Evolutionary conservation across 1,140 invertebrate species (phyloP).

Genomic region (Olivierus martensii): DNA sequence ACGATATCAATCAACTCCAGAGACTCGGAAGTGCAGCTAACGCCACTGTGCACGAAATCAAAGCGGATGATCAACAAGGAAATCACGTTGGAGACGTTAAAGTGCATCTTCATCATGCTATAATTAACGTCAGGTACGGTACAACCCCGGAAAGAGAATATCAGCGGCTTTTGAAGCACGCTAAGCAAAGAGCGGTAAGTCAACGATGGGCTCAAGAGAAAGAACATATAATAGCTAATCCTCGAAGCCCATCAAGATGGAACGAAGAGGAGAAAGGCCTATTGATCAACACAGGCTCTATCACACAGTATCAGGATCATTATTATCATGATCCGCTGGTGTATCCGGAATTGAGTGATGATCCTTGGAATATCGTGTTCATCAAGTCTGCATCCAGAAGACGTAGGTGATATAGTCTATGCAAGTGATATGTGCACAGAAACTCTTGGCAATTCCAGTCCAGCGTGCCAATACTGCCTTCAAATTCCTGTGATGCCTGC

Average conservation of each 20-base stretch:
- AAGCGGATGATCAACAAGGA: conserved; percentile 12
- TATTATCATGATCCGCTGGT: conserved; percentile 78
- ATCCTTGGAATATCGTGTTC: conserved; percentile 86
- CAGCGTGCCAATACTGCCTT: too few species aligned
- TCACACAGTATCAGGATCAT: conserved; percentile 74
- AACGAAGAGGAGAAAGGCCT: conserved; percentile 83
- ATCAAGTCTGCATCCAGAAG: conserved; percentile 31
- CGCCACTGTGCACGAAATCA: conserved; percentile 57
- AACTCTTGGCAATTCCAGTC: too few species aligned
- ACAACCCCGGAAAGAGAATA: conserved; percentile 70
- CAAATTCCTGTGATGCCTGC: too few species aligned
- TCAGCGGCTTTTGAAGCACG: conserved; percentile 45
- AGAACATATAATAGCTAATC: conserved; percentile 40
- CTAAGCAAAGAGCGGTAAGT: conserved; percentile 70
- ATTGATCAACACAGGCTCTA: conserved; percentile 63
- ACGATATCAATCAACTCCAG: conserved; percentile 59
- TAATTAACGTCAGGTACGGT: conserved; percentile 82
- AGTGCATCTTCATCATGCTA: conserved; percentile 69
- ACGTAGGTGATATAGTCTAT: too few species aligned
- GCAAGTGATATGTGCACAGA: too few species aligned
- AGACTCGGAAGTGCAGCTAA: conserved; percentile 81
- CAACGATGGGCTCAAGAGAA: conserved; percentile 85
- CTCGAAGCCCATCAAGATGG: conserved; percentile 65
- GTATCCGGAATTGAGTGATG: conserved; percentile 83
- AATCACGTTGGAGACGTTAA: conserved; percentile 44